These are phyloP conservation scores for Drosophila ustulata DNA, from an alignment of 2,888 invertebrate species.

Conservation along the genomic window DNA sequence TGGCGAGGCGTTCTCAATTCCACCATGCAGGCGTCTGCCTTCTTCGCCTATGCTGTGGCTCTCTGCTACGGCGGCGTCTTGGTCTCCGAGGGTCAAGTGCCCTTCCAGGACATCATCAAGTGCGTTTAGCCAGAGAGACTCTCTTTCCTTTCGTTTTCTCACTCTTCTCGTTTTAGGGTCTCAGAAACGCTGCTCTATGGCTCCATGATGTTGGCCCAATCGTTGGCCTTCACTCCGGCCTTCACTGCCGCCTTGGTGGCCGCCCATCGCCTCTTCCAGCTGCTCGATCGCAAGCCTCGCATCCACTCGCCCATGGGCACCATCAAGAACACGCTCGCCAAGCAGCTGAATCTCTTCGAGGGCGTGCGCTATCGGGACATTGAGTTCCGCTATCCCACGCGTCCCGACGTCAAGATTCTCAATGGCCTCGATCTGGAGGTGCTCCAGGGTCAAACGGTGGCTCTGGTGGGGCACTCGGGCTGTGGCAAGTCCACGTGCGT, in stretches of 20 bases:
- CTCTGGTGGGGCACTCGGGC: slow-evolving; percentile 90
- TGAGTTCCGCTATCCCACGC: slow-evolving; percentile 93
- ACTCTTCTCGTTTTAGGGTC: slow-evolving; percentile 85
- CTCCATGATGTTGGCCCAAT: slow-evolving; percentile 92
- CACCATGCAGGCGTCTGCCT: slow-evolving; percentile 89
- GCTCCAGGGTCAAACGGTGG: slow-evolving; percentile 90
- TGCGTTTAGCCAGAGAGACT: too few species aligned
- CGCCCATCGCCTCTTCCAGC: slow-evolving; percentile 89
- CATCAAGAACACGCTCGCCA: slow-evolving; percentile 77
- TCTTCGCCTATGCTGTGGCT: slow-evolving; percentile 90
- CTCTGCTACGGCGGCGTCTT: slow-evolving; percentile 91
- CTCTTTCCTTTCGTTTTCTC: neutral
- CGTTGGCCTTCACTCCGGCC: slow-evolving; percentile 91
- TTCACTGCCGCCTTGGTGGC: slow-evolving; percentile 91
- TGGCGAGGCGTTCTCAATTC: slow-evolving; percentile 90
- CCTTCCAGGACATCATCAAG: slow-evolving; percentile 90
- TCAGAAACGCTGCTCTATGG: slow-evolving; percentile 92
- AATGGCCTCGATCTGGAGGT: slow-evolving; percentile 89
- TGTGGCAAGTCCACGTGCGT: slow-evolving; percentile 94
- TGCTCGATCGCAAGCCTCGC: slow-evolving; percentile 87
- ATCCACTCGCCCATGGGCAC: slow-evolving; percentile 85
- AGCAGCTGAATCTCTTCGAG: slow-evolving; percentile 81
- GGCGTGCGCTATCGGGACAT: slow-evolving; percentile 87
- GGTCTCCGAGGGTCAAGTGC: slow-evolving; percentile 88
- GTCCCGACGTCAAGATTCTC: slow-evolving; percentile 90